Evolutionary conservation across 2,888 invertebrate species (phyloP).

Genomic region (Colostygia pectinataria): DNA sequence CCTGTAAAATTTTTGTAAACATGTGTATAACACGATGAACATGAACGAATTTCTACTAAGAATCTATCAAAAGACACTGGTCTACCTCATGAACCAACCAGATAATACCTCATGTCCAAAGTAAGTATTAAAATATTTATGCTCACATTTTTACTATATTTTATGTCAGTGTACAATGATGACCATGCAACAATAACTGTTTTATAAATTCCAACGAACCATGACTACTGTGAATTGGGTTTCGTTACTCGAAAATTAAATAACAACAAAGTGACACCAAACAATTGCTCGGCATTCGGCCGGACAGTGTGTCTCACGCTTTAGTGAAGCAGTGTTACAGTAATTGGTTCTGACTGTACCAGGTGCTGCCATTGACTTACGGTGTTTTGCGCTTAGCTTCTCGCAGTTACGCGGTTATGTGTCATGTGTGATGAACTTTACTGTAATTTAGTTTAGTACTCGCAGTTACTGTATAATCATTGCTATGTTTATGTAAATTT

Average conservation of each 20-base stretch:
- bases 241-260: constrained; percentile 10
- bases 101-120: no score
- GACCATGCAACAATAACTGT: constrained; percentile 7
- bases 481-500: no score
- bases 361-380: constrained; percentile 69
- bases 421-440: constrained; percentile 24
- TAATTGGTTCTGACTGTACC: constrained; percentile 73
- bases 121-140: no score
- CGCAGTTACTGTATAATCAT: not conserved
- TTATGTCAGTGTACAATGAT: no score
- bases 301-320: constrained; percentile 39
- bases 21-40: no score
- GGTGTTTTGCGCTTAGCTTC: constrained; percentile 38
- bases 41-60: no score
- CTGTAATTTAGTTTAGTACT: not conserved
- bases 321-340: constrained; percentile 45
- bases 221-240: constrained; percentile 19
- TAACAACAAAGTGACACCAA: constrained; percentile 4
- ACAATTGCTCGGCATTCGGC: constrained; percentile 26
- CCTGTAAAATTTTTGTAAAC: no score
- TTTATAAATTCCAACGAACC: constrained; percentile 12
- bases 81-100: no score
- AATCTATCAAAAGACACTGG: no score
- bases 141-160: no score
- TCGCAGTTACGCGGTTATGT: constrained; percentile 32